phyloP scores from a whole-genome alignment of 2,888 invertebrate genomes.

The Plebejus argus region DNA sequence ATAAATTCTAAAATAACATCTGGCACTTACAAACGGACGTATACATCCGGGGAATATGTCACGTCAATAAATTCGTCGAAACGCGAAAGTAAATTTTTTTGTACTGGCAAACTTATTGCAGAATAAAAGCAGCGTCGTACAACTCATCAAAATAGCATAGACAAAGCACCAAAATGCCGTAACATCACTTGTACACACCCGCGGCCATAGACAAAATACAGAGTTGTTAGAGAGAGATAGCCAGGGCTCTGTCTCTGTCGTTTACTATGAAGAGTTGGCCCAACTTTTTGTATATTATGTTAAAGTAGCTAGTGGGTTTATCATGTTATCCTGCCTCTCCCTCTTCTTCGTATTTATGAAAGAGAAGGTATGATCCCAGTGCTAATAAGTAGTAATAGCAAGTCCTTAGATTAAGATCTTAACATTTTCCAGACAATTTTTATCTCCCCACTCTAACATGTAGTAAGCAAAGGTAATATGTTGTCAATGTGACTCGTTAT shows the following conservation, averaged over 20 bases:
- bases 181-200: constrained; percentile 26
- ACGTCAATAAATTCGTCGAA: constrained; percentile 44
- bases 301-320: too few species aligned
- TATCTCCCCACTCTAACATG: too few species aligned
- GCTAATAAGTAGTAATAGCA: too few species aligned
- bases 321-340: neutral
- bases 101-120: constrained; percentile 57
- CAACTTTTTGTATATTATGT: too few species aligned
- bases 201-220: constrained; percentile 11
- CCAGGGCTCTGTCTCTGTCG: neutral
- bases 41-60: constrained; percentile 58
- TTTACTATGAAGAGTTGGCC: neutral
- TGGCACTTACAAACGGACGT: constrained; percentile 75
- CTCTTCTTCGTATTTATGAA: too few species aligned
- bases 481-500: too few species aligned
- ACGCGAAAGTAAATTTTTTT: constrained; percentile 47
- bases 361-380: too few species aligned
- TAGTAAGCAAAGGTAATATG: too few species aligned
- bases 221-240: neutral
- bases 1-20: constrained; percentile 71
- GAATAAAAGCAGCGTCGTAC: constrained; percentile 30
- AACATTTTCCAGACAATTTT: too few species aligned
- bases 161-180: constrained; percentile 31
- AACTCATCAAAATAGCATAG: constrained; percentile 37
- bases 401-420: too few species aligned